Evolutionary conservation across 2,113 vertebrate species (phyloP).

Genomic region (Plotosus lineatus): DNA sequence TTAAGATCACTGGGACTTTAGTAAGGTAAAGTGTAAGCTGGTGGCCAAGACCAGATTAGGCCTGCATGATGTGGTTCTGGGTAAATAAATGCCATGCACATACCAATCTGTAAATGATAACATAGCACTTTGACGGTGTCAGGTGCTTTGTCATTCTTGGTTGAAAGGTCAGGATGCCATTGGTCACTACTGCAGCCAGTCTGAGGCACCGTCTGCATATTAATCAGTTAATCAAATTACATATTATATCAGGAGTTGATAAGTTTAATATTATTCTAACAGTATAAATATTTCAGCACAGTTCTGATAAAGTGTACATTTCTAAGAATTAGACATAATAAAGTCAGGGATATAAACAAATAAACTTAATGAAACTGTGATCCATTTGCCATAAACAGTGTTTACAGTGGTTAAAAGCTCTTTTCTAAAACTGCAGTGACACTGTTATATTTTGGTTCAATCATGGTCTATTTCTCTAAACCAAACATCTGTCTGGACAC

Average conservation of each 20-base stretch:
- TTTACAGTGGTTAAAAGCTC: conserved; percentile 2
- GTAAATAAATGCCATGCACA: neutral
- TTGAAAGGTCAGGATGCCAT: neutral
- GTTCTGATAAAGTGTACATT: neutral
- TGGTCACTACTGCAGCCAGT: neutral
- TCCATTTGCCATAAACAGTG: neutral
- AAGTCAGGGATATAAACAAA: neutral
- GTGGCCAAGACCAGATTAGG: conserved; percentile 3
- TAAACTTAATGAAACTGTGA: neutral
- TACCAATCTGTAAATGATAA: conserved; percentile 17
- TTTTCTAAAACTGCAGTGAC: neutral
- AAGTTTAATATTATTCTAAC: too few species aligned
- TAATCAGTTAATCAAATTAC: neutral
- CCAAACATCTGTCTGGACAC: conserved; percentile 15
- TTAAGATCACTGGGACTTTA: conserved; percentile 21
- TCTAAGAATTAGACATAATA: neutral
- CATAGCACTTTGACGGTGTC: conserved; percentile 6
- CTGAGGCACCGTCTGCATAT: neutral
- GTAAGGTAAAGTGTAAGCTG: neutral
- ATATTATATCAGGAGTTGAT: too few species aligned
- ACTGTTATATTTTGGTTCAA: conserved; percentile 3
- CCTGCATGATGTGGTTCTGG: neutral
- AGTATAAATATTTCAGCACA: conserved; percentile 3
- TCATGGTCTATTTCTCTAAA: conserved; percentile 28
- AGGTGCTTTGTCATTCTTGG: neutral